Evolutionary conservation across 2,888 invertebrate genomes (phyloP), one percentile per base, ranked within the genome.

Genomic region (Dryobota labecula): DNA sequence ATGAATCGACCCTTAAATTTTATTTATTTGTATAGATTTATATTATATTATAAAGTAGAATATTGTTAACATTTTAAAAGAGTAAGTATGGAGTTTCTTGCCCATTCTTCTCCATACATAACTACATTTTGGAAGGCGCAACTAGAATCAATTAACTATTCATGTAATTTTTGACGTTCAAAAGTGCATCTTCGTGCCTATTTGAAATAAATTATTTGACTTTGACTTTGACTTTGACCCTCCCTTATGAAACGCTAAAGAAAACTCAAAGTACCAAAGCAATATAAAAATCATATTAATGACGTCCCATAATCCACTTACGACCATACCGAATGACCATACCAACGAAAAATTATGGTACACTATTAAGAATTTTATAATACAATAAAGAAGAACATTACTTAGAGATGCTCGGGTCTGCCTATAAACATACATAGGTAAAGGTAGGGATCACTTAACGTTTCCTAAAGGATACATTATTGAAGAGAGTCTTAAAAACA

Each of bases 381-480:
- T 84, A 80, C 84, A 80, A 86, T 86, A 85, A 84, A 84, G 72
- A 45, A 30, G 56, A 47, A 47, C 73, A 82, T 85, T 78, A 86
- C 77, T 79, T 84, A 81, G 78, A 83, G 79, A 43, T 76, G 75
- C 72, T 78, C 72, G 83, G 79, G 74, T 63, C 67, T 72, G 78
- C 74, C 84, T 83, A 86, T 85, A 85, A 84, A 80, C 84, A 84
- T 88, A 88, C 90, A 88, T 90, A 91, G 87, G 87, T 90, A 91
- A 84, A 85, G 88, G 87, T 84, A 87, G 86, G 84, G 73, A 90
- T 91, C 94, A 93, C 94, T 95, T 94, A 95, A 93, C 92, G 84
- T 93, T 88, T 91, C 92, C 92, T 93, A 90, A 92, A 90, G 90
- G 91, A 93, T 95, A 95, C 93, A 95, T 95, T 95, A 95, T 94